Percentiles rank a stretch among this genome's conserved stretches.
phyloP scores from a whole-genome alignment of 2,888 invertebrate species.

The Isoperla grammatica region DNA sequence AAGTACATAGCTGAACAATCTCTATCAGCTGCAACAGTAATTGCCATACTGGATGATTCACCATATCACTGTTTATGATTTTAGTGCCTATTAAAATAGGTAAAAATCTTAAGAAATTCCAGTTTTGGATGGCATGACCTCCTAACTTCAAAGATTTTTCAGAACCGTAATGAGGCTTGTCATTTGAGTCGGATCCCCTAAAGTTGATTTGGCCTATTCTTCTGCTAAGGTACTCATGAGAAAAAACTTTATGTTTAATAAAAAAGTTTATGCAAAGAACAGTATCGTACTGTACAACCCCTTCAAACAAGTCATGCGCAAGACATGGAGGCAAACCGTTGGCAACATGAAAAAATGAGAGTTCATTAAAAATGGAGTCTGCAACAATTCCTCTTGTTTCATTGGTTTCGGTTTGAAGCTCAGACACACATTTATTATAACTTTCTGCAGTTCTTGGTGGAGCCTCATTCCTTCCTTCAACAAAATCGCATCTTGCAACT shows the following conservation, averaged over 20 bases:
- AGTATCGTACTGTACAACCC: not conserved
- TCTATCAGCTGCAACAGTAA: conserved; percentile 1
- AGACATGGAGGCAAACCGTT: conserved; percentile 2
- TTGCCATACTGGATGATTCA: not conserved
- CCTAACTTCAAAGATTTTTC: not conserved
- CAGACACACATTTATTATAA: not conserved
- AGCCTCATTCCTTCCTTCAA: not conserved
- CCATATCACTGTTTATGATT: not conserved
- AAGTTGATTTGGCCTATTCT: not conserved
- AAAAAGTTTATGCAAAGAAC: not conserved
- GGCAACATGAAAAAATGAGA: not conserved
- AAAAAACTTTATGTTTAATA: not conserved
- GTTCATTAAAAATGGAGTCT: conserved; percentile 2
- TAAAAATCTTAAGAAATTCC: conserved; percentile 1
- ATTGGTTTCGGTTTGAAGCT: not conserved
- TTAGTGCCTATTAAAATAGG: not conserved
- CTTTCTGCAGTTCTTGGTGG: not conserved
- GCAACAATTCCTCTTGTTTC: conserved; percentile 1
- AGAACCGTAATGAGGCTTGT: not conserved
- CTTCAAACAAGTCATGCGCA: conserved; percentile 1
- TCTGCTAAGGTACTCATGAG: not conserved
- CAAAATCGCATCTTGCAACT: not conserved
- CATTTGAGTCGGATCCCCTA: not conserved
- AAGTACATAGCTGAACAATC: not conserved
- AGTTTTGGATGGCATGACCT: conserved; percentile 7